These are phyloP conservation scores for Latrodectus hesperus DNA, from an alignment of 2,888 invertebrate species.

Conservation along the genomic window DNA sequence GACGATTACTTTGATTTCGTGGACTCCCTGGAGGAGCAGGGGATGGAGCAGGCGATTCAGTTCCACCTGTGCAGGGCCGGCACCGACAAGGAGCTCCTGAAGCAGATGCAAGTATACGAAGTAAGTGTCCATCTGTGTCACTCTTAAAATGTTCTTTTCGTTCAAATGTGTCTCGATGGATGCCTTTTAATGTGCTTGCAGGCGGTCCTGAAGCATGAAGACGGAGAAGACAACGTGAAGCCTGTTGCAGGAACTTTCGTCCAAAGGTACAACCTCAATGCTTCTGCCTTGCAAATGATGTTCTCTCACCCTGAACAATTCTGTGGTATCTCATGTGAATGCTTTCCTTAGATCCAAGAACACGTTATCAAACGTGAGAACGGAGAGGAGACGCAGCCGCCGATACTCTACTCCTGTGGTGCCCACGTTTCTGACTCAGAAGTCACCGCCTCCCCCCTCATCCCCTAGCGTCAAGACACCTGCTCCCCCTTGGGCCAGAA, in stretches of 20 bases:
- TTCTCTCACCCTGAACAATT: neutral
- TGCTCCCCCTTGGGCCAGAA: slow-evolving; percentile 43
- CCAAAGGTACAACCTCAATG: slow-evolving; percentile 37
- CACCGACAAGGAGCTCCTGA: slow-evolving; percentile 91
- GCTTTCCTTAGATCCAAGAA: slow-evolving; percentile 24
- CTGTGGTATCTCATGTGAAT: neutral
- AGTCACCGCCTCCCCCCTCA: slow-evolving; percentile 35
- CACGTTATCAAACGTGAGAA: neutral
- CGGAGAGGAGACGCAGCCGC: slow-evolving; percentile 44
- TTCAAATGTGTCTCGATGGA: neutral
- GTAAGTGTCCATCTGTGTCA: slow-evolving; percentile 7
- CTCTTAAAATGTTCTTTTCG: neutral
- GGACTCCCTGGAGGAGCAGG: slow-evolving; percentile 94
- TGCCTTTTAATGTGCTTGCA: slow-evolving; percentile 46
- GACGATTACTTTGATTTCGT: slow-evolving; percentile 98
- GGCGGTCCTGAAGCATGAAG: slow-evolving; percentile 91
- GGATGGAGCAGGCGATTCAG: slow-evolving; percentile 89
- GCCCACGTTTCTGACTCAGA: slow-evolving; percentile 21
- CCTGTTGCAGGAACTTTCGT: slow-evolving; percentile 57
- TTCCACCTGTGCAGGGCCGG: slow-evolving; percentile 93
- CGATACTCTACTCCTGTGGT: slow-evolving; percentile 50
- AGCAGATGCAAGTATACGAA: slow-evolving; percentile 96
- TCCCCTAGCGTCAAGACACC: slow-evolving; percentile 31
- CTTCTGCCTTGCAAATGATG: neutral
- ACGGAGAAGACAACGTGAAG: slow-evolving; percentile 80